A percentile compares a stretch with the other conserved stretches of the same genome.
Conservation (phyloP, 2,888 invertebrate species). For the Melinopterus prodromus region DNA sequence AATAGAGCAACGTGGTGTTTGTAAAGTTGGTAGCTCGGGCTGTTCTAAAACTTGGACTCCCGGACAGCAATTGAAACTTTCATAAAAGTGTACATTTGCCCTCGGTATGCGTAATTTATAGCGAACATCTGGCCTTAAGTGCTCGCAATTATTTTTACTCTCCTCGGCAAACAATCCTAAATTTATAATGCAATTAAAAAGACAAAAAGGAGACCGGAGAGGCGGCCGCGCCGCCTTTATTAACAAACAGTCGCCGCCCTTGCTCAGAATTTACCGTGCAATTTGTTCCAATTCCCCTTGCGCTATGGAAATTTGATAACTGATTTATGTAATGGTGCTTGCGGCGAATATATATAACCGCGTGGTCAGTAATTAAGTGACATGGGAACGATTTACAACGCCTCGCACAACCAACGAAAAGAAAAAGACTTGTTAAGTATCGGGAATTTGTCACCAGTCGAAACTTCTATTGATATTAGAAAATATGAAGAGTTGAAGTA, state of each 20-base stretch:
- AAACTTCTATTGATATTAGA: no score
- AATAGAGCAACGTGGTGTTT: background rate
- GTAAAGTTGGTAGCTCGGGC: background rate
- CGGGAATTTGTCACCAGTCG: no score
- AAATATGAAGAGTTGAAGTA: no score
- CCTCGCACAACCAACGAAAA: no score
- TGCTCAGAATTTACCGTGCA: background rate
- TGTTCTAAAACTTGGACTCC: background rate
- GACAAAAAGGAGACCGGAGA: conserved; percentile 5
- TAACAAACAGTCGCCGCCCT: background rate
- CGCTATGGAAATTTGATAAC: conserved; percentile 30
- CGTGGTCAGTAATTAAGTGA: no score
- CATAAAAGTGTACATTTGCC: background rate
- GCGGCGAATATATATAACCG: background rate
- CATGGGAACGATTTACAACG: no score
- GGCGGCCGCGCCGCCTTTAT: conserved; percentile 5
- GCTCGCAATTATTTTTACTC: conserved; percentile 26
- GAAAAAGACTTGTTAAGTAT: no score
- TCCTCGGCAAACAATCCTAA: conserved; percentile 10
- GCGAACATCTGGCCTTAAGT: conserved; percentile 12
- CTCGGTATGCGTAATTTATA: conserved; percentile 8
- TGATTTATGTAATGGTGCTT: conserved; percentile 6
- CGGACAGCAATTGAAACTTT: conserved; percentile 4
- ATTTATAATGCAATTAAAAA: conserved; percentile 27
- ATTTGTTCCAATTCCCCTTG: conserved; percentile 20